Conservation (phyloP, 2,797 vertebrate species). For the Poeciliopsis gracilis region DNA sequence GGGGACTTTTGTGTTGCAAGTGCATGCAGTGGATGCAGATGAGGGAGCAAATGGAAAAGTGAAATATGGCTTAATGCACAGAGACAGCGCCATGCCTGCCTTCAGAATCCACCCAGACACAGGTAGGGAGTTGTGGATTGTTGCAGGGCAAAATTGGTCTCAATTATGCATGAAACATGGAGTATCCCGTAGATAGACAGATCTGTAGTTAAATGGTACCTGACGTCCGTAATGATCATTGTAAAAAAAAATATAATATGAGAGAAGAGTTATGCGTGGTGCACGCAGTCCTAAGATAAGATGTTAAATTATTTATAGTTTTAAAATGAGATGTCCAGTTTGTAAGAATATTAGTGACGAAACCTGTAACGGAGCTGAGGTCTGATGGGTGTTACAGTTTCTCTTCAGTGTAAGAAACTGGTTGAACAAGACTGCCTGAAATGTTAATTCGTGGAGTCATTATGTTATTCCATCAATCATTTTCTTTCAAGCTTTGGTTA, state of each 20-base stretch:
- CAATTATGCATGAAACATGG: slow-evolving; percentile 35
- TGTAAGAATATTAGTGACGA: slow-evolving; percentile 11
- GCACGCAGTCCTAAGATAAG: background rate
- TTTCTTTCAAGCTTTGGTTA: slow-evolving; percentile 27
- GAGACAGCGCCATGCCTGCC: slow-evolving; percentile 86
- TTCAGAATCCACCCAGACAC: slow-evolving; percentile 91
- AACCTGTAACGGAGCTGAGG: slow-evolving; percentile 9
- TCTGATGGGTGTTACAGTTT: background rate
- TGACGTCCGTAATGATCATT: slow-evolving; percentile 18
- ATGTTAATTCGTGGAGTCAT: slow-evolving; percentile 16
- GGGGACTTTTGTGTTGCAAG: slow-evolving; percentile 89
- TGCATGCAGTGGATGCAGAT: slow-evolving; percentile 90
- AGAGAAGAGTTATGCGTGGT: background rate
- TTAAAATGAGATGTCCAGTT: slow-evolving; percentile 13
- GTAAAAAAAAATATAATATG: slow-evolving; percentile 17
- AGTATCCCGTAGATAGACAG: slow-evolving; percentile 12
- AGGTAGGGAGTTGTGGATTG: slow-evolving; percentile 77
- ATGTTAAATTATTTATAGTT: slow-evolving; percentile 10
- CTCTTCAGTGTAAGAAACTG: slow-evolving; percentile 4
- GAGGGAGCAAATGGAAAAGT: slow-evolving; percentile 91
- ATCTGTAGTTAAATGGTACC: slow-evolving; percentile 30
- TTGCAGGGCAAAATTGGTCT: slow-evolving; percentile 38
- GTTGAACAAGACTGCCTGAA: slow-evolving; percentile 28
- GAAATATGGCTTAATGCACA: slow-evolving; percentile 91
- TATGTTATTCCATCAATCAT: slow-evolving; percentile 36